Evolutionary conservation across 1,140 invertebrate genomes (phyloP).

Genomic region (Pararge aegeria): DNA sequence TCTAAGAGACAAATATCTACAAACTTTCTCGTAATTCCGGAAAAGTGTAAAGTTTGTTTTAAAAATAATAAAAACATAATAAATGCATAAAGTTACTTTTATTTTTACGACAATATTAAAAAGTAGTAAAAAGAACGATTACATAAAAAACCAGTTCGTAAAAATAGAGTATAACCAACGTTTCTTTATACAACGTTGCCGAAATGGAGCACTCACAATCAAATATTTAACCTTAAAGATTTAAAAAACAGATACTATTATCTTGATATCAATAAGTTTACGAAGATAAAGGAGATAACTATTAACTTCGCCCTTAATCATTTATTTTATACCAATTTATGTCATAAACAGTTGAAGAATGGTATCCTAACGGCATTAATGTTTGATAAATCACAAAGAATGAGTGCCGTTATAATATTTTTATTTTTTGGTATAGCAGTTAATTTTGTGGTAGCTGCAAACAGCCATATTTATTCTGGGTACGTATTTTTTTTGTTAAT

Average conservation of each 20-base stretch:
- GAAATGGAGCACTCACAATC: too few species aligned
- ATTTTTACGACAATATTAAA: too few species aligned
- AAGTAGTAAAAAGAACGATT: too few species aligned
- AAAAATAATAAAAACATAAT: too few species aligned
- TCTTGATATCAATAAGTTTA: not conserved
- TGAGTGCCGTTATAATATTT: not conserved
- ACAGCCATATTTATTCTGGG: constrained; percentile 33
- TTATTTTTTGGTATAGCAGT: not conserved
- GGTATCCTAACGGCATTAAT: not conserved
- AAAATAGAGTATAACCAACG: too few species aligned
- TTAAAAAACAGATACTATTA: not conserved
- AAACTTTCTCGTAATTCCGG: too few species aligned
- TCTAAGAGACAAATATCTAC: too few species aligned
- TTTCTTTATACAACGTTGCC: too few species aligned
- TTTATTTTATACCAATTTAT: too few species aligned
- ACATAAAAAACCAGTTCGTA: too few species aligned
- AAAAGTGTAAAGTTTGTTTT: too few species aligned
- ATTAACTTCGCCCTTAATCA: not conserved
- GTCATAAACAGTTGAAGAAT: not conserved
- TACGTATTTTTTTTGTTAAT: constrained; percentile 12
- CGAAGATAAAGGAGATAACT: not conserved
- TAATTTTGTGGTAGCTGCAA: constrained; percentile 16
- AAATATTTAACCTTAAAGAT: not conserved
- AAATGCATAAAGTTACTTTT: too few species aligned
- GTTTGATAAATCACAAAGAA: not conserved